phyloP scores from a whole-genome alignment of 2,797 vertebrate species.

The Heteromormyrus szaboi region DNA sequence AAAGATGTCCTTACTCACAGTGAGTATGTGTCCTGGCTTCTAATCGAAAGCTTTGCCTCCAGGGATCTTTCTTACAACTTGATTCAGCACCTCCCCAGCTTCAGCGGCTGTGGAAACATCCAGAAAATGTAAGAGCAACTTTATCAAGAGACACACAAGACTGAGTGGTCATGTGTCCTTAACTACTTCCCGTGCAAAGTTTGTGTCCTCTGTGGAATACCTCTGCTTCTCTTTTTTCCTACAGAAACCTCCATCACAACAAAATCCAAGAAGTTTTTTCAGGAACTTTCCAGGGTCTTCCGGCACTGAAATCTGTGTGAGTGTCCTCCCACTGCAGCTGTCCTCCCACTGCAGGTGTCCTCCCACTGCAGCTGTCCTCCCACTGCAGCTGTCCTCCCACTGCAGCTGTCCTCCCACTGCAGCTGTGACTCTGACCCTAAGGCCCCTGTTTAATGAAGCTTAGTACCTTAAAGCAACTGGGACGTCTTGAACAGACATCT shows the following conservation, averaged over 20 bases:
- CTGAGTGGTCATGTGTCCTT: background rate
- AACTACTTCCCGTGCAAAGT: background rate
- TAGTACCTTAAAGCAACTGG: background rate
- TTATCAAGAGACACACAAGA: background rate
- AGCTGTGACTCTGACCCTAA: background rate
- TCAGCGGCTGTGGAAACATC: slow-evolving; percentile 75
- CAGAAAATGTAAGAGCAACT: slow-evolving; percentile 78
- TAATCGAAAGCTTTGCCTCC: slow-evolving; percentile 27
- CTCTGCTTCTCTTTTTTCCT: background rate
- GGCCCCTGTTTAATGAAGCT: no score
- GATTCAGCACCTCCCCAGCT: slow-evolving; percentile 75
- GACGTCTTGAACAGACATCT: background rate
- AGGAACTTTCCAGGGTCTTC: slow-evolving; percentile 74
- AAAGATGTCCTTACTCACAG: background rate
- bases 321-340: slow-evolving; percentile 39
- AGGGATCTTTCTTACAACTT: slow-evolving; percentile 86
- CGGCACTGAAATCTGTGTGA: slow-evolving; percentile 77
- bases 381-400: background rate
- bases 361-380: no score
- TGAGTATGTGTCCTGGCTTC: background rate
- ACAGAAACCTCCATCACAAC: slow-evolving; percentile 83
- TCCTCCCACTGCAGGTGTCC: no score
- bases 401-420: background rate
- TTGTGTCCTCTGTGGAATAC: slow-evolving; percentile 31
- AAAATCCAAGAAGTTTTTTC: slow-evolving; percentile 71